These are phyloP conservation scores for Australoheros facetus DNA, from an alignment of 2,797 vertebrate genomes.

Conservation along the genomic window DNA sequence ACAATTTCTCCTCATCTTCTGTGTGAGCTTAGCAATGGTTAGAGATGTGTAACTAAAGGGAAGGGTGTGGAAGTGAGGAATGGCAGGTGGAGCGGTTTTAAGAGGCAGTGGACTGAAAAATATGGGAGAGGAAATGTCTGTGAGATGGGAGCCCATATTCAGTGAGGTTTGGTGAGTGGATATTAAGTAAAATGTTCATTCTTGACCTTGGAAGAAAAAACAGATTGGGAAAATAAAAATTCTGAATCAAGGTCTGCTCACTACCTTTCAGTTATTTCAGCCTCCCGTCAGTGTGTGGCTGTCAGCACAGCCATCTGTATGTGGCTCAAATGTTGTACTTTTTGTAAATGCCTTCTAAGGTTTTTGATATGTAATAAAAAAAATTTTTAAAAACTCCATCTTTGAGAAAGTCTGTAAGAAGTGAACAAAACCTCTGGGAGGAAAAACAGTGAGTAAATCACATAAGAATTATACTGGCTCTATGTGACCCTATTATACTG, in stretches of 20 bases:
- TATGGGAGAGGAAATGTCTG: neutral
- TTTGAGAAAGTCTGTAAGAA: neutral
- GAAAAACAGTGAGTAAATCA: neutral
- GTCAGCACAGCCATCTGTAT: neutral
- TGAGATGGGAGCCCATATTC: neutral
- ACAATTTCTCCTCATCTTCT: constrained; percentile 25
- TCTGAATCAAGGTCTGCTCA: neutral
- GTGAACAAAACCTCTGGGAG: neutral
- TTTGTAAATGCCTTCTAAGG: neutral
- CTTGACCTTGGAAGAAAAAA: neutral
- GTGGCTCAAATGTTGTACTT: neutral
- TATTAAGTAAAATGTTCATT: neutral
- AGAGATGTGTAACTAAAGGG: neutral
- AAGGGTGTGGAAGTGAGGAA: constrained; percentile 1
- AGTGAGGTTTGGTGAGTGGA: neutral
- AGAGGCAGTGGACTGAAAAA: constrained; percentile 6
- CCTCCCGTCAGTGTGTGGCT: neutral
- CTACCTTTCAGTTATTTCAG: neutral
- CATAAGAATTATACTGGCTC: no score
- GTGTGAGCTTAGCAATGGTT: constrained; percentile 17
- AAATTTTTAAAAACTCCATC: no score
- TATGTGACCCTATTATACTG: no score
- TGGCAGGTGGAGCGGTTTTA: neutral
- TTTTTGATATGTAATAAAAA: neutral
- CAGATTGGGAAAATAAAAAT: neutral